phyloP scores from a whole-genome alignment of 2,888 invertebrate genomes.

The Cistogaster globosa region DNA sequence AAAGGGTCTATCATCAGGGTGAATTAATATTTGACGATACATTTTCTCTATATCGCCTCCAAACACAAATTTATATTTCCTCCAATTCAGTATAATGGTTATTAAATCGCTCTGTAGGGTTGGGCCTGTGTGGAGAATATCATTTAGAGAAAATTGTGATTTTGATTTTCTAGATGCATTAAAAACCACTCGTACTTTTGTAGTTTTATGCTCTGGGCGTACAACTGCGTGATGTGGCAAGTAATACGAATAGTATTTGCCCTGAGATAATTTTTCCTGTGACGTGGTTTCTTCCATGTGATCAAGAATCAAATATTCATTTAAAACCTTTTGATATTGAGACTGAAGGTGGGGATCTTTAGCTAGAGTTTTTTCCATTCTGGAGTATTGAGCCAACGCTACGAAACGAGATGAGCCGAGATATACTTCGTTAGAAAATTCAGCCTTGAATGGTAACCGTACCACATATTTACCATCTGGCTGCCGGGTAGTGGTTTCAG shows the following conservation, averaged over 20 bases:
- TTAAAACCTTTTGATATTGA: slow-evolving; percentile 15
- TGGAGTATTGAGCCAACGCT: no score
- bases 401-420: background rate
- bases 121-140: slow-evolving; percentile 54
- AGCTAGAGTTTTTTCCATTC: background rate
- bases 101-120: slow-evolving; percentile 58
- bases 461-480: slow-evolving; percentile 19
- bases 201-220: slow-evolving; percentile 39
- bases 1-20: slow-evolving; percentile 39
- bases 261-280: background rate
- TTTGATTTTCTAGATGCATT: slow-evolving; percentile 21
- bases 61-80: slow-evolving; percentile 51
- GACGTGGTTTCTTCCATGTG: slow-evolving; percentile 15
- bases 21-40: slow-evolving; percentile 48
- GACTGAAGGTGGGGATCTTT: background rate
- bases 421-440: background rate
- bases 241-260: slow-evolving; percentile 34
- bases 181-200: slow-evolving; percentile 63
- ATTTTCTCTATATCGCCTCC: slow-evolving; percentile 62
- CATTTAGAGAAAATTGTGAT: slow-evolving; percentile 46
- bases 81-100: slow-evolving; percentile 43
- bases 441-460: slow-evolving; percentile 23
- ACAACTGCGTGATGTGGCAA: slow-evolving; percentile 67
- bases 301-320: slow-evolving; percentile 20
- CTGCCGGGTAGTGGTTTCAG: slow-evolving; percentile 7